These are phyloP conservation scores for Hylia prasina DNA, from an alignment of 2,113 vertebrate species.

Conservation along the genomic window DNA sequence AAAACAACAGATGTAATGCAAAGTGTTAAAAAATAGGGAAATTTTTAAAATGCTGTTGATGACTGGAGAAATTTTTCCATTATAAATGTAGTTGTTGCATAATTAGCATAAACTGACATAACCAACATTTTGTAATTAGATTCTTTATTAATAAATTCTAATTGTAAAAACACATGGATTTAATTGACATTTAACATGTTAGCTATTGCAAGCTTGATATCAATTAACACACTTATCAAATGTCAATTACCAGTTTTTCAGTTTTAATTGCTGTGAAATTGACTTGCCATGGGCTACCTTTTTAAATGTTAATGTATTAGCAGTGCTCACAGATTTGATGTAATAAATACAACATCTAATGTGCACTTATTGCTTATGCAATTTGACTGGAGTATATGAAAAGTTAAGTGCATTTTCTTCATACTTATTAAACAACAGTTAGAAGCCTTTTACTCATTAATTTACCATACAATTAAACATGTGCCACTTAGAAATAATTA, in stretches of 20 bases:
- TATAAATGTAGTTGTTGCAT: not conserved
- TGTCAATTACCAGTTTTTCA: conserved; percentile 70
- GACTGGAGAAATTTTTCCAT: not conserved
- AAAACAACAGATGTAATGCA: accelerated
- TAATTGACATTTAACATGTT: conserved; percentile 73
- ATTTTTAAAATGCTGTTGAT: not conserved
- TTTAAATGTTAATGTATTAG: conserved; percentile 69
- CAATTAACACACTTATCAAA: conserved; percentile 74
- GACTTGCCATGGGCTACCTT: conserved; percentile 62
- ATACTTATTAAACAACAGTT: not conserved
- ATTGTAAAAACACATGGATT: conserved; percentile 64
- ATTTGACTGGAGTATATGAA: conserved; percentile 4
- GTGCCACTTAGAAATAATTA: not conserved
- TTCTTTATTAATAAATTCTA: conserved; percentile 71
- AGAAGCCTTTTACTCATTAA: conserved; percentile 8
- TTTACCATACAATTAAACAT: conserved; percentile 13
- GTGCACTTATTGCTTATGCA: conserved; percentile 14
- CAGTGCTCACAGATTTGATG: conserved; percentile 41
- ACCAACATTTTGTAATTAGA: conserved; percentile 61
- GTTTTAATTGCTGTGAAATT: conserved; percentile 74
- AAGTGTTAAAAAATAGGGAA: not conserved
- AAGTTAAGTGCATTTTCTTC: conserved; percentile 28
- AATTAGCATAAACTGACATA: conserved; percentile 47
- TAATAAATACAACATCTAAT: conserved; percentile 52
- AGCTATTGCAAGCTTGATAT: conserved; percentile 61